A percentile compares a stretch with the other conserved stretches of the same genome.
Conservation (phyloP, 2,888 invertebrate genomes). For the Callyntrura sp. region DNA sequence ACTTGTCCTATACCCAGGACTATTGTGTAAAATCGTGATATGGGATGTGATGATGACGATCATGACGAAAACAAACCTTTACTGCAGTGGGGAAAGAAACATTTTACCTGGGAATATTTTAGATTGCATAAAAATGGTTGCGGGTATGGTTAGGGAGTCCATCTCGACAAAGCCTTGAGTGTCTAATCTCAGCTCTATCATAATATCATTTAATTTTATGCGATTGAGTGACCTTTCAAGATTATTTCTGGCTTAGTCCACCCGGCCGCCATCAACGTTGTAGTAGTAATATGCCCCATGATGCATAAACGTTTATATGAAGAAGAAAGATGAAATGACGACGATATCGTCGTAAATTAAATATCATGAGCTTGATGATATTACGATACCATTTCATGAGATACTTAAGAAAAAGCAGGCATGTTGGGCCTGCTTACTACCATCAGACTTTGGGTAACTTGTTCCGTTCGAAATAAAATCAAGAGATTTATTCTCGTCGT, state of each 20-base stretch:
- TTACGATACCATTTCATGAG: slow-evolving; percentile 40
- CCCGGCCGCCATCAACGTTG: neutral
- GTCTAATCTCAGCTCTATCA: slow-evolving; percentile 28
- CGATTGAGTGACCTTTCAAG: slow-evolving; percentile 66
- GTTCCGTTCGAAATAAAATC: slow-evolving; percentile 29
- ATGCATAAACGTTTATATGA: neutral
- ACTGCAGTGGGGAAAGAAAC: slow-evolving; percentile 18
- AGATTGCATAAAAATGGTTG: neutral
- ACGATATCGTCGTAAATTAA: slow-evolving; percentile 45
- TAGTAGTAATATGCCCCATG: neutral
- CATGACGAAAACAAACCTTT: slow-evolving; percentile 55
- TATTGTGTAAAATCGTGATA: slow-evolving; percentile 48
- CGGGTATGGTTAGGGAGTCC: neutral
- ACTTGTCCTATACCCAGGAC: slow-evolving; percentile 57
- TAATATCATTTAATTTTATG: slow-evolving; percentile 65
- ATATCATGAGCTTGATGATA: slow-evolving; percentile 50
- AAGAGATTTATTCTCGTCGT: slow-evolving; percentile 41
- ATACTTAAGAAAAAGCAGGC: neutral
- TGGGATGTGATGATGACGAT: slow-evolving; percentile 22
- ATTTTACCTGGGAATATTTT: slow-evolving; percentile 9
- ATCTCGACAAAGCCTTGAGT: neutral
- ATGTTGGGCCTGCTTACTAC: neutral
- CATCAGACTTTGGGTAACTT: neutral
- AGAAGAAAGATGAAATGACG: neutral
- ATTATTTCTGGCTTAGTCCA: slow-evolving; percentile 25